phyloP scores from a whole-genome alignment of 2,113 vertebrate genomes.

The Phodopus roborovskii region DNA sequence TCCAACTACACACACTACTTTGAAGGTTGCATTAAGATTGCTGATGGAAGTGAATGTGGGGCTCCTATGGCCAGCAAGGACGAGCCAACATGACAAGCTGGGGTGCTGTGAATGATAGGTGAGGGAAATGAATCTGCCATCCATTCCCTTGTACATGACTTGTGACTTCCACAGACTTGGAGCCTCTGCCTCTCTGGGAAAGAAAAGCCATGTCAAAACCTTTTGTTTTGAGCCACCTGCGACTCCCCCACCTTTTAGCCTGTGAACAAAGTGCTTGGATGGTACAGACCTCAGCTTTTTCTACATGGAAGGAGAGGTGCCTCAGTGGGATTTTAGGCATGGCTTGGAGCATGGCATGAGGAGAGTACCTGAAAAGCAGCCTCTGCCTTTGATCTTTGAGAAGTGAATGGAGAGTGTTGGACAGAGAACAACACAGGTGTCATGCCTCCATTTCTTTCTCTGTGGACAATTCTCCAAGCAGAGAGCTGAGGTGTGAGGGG shows the following conservation, averaged over 20 bases:
- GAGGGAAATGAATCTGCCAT: background rate
- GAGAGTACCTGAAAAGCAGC: background rate
- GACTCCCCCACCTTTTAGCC: background rate
- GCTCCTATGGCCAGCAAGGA: background rate
- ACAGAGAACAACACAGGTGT: background rate
- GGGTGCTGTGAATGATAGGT: too few relatives aligned
- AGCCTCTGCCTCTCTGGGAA: background rate
- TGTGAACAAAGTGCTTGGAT: background rate
- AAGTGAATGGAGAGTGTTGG: background rate
- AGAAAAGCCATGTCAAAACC: background rate
- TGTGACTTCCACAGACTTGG: background rate
- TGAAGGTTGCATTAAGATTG: background rate
- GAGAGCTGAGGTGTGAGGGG: background rate
- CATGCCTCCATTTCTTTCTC: background rate
- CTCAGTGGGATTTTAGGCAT: background rate
- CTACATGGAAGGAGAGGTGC: background rate
- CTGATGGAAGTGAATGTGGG: background rate
- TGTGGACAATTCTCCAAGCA: background rate
- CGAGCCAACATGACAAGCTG: background rate
- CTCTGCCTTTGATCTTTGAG: constrained; percentile 4
- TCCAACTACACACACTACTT: background rate
- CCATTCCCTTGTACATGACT: background rate
- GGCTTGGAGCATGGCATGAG: background rate
- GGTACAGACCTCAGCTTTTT: background rate
- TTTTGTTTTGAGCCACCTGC: background rate